Percentiles rank a stretch among this genome's conserved stretches.
phyloP scores from a whole-genome alignment of 1,140 invertebrate genomes.

The Meloidogyne chitwoodi region DNA sequence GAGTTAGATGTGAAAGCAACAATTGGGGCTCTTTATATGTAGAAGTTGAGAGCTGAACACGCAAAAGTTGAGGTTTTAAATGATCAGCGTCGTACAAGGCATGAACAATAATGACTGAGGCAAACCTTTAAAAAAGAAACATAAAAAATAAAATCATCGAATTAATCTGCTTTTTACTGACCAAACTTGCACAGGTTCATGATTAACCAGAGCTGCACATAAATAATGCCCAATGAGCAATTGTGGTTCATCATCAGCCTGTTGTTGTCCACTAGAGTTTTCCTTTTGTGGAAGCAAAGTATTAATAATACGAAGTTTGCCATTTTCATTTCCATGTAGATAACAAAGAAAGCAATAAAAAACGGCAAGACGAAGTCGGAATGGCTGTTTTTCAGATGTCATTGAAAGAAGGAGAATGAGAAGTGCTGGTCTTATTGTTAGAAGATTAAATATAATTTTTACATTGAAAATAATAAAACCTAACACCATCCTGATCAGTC shows the following conservation, averaged over 20 bases:
- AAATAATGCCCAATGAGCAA: constrained; percentile 76
- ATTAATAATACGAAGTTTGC: constrained; percentile 75
- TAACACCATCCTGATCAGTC: constrained; percentile 75
- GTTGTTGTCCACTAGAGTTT: constrained; percentile 7
- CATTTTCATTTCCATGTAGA: constrained; percentile 84
- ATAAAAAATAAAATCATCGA: not conserved
- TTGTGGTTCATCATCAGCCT: constrained; percentile 30
- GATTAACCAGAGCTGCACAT: constrained; percentile 84
- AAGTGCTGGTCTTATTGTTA: constrained; percentile 72
- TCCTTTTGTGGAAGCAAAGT: constrained; percentile 78
- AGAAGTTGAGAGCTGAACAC: constrained; percentile 75
- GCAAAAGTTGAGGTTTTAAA: constrained; percentile 85
- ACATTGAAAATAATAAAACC: not conserved
- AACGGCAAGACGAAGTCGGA: constrained; percentile 82
- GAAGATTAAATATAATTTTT: not conserved
- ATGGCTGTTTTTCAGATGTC: constrained; percentile 96
- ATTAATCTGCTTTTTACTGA: not conserved
- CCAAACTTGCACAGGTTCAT: constrained; percentile 79
- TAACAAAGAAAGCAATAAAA: constrained; percentile 96
- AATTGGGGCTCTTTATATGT: constrained; percentile 30
- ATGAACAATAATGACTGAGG: constrained; percentile 82
- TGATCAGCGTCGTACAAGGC: constrained; percentile 79
- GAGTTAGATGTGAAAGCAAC: constrained; percentile 45
- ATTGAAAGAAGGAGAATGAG: constrained; percentile 94
- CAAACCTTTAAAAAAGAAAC: constrained; percentile 72